Conservation (phyloP, 2,113 vertebrate genomes). For the Thamnophis sirtalis region DNA sequence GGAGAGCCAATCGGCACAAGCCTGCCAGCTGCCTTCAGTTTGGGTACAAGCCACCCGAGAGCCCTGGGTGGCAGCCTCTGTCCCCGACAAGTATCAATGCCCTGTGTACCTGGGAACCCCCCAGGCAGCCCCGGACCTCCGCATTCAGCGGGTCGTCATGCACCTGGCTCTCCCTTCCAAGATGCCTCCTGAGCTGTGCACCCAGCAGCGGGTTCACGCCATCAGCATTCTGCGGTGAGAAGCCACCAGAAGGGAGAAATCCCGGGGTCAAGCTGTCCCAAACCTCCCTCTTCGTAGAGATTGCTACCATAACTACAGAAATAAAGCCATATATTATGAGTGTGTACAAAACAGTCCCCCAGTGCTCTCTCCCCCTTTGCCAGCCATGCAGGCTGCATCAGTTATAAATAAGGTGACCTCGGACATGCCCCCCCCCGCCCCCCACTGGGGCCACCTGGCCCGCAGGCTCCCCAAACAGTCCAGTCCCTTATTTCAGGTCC, state of each 20-base stretch:
- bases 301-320: constrained; percentile 32
- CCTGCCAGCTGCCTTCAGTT: constrained; percentile 64
- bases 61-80: neutral
- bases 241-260: neutral
- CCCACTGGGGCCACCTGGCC: neutral
- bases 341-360: constrained; percentile 46
- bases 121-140: constrained; percentile 24
- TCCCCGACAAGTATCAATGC: constrained; percentile 55
- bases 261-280: too few relatives aligned
- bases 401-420: constrained; percentile 6
- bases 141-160: constrained; percentile 58
- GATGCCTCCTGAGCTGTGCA: constrained; percentile 59
- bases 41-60: constrained; percentile 40
- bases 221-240: constrained; percentile 56
- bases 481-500: constrained; percentile 57
- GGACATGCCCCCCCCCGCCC: neutral
- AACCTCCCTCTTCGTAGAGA: neutral
- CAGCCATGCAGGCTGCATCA: neutral
- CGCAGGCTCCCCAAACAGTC: neutral
- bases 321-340: constrained; percentile 49
- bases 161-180: constrained; percentile 62
- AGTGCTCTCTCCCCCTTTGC: neutral
- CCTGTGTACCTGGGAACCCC: constrained; percentile 63
- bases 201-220: constrained; percentile 63
- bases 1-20: constrained; percentile 53